Evolutionary conservation across 2,888 invertebrate species (phyloP).

Genomic region (Entomobrya proxima): DNA sequence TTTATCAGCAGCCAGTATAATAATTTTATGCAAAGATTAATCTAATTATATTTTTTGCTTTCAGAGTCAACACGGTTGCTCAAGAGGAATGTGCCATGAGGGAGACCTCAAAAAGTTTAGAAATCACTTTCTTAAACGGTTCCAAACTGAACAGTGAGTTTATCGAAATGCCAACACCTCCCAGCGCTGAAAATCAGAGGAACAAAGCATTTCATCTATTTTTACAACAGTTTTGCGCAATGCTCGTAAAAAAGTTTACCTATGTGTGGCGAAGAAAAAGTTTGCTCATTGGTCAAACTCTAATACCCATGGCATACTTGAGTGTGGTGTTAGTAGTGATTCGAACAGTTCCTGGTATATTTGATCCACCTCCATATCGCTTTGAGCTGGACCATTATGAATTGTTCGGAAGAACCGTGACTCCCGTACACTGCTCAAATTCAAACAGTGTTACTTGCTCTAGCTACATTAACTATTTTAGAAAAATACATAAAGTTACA

Average conservation of each 20-base stretch:
- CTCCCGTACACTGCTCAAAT: slow-evolving; percentile 66
- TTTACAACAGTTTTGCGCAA: slow-evolving; percentile 78
- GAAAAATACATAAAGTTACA: slow-evolving; percentile 7
- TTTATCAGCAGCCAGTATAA: neutral
- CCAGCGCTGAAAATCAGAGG: neutral
- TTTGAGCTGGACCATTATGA: slow-evolving; percentile 79
- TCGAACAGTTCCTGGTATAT: slow-evolving; percentile 78
- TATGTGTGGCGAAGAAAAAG: slow-evolving; percentile 78
- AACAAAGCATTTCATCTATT: slow-evolving; percentile 72
- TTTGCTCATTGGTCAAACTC: slow-evolving; percentile 79
- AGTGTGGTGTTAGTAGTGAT: slow-evolving; percentile 82
- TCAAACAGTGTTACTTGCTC: slow-evolving; percentile 45
- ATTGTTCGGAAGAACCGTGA: slow-evolving; percentile 69
- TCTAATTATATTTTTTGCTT: neutral
- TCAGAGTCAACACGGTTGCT: slow-evolving; percentile 32
- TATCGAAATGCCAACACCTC: neutral
- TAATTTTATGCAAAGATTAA: neutral
- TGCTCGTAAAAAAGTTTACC: slow-evolving; percentile 78
- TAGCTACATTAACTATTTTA: slow-evolving; percentile 59
- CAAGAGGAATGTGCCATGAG: neutral
- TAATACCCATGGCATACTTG: slow-evolving; percentile 84
- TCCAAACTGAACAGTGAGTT: slow-evolving; percentile 35
- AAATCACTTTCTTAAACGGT: slow-evolving; percentile 30
- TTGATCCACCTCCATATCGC: slow-evolving; percentile 80
- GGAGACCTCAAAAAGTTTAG: neutral